Evolutionary conservation across 1,140 invertebrate species (phyloP), one percentile per base, ranked within the genome.

Genomic region (Drosophila biarmipes): DNA sequence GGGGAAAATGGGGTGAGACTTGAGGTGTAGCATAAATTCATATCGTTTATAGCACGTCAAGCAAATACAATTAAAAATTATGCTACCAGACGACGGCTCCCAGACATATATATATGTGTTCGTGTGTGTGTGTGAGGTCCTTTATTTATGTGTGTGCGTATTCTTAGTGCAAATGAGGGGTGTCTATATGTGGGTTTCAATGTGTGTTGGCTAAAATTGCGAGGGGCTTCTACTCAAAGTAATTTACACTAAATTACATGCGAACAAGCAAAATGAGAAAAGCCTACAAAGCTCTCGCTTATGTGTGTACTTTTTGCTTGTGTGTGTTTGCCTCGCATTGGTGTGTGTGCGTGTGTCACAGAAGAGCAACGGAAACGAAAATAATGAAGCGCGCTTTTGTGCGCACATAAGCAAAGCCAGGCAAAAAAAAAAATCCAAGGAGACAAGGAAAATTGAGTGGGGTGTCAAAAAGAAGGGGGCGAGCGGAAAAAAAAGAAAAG

Each of bases 171-270:
- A 17, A 46, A 34, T 61, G 75, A 19, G 12, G 35, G 37, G 24
- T 53, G 55, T 55, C 17, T 72, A 48, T 58, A 45, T 57, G 63
- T 46, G 56, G 55, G 51, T 35, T 54, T 67, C 24, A 38, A 48
- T 46, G 40, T 43, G 38, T 46, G 19, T 15, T 46, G 66, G 27
- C 57, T 72, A 52, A 73, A 68, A 77, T 67, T 77, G 77, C 38
- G 53, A 51, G 57, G 55, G 78, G 73, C 54, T 82, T 81, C 61
- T 69, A 69, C 64, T 80, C 74, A 82, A 82, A 82, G 80, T 82
- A 82, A 82, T 82, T 82, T 82, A 82, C 79, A 82, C 74, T 82
- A 82, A 82, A 82, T 82, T 82, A 82, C 79, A 78, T 81, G 80
- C 78, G 73, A 76, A 81, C 78, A 81, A 81, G 78, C 55, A 40